Percentiles rank a stretch among this genome's conserved stretches.
These are phyloP conservation scores for Psammodynastes pulverulentus DNA, from an alignment of 2,113 vertebrate species.

Conservation along the genomic window DNA sequence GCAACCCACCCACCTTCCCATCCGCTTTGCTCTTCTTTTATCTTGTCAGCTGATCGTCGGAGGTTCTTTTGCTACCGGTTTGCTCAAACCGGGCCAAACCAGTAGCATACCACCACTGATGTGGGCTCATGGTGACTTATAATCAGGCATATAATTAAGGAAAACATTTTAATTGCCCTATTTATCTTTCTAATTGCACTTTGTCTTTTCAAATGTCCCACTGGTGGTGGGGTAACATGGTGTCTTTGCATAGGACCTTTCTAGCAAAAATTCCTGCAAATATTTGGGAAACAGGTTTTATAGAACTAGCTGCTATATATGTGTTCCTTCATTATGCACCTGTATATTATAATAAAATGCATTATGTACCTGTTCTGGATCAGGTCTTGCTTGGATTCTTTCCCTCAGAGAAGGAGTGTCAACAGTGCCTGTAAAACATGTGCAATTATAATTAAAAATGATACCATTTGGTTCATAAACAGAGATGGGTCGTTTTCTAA, in stretches of 20 bases:
- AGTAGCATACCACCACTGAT: too few relatives aligned
- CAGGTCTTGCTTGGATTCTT: slow-evolving; percentile 81
- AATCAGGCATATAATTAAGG: not conserved
- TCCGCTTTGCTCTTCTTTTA: too few relatives aligned
- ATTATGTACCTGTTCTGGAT: slow-evolving; percentile 85
- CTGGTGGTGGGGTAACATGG: not conserved
- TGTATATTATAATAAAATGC: not conserved
- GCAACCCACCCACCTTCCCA: too few relatives aligned
- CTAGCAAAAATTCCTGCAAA: not conserved
- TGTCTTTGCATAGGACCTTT: not conserved
- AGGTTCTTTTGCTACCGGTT: too few relatives aligned
- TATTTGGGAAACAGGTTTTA: not conserved
- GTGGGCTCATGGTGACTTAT: not conserved
- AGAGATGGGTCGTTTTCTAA: not conserved
- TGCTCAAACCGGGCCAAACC: too few relatives aligned
- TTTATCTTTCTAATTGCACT: not conserved
- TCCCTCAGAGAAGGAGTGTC: slow-evolving; percentile 89
- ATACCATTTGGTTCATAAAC: not conserved
- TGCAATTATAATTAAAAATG: not conserved
- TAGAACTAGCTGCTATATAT: not conserved
- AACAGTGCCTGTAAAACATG: slow-evolving; percentile 79
- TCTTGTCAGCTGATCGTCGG: too few relatives aligned
- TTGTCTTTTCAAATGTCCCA: not conserved
- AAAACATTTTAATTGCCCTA: not conserved
- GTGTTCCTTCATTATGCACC: too few relatives aligned